These are phyloP conservation scores for Fopius arisanus DNA, from an alignment of 1,140 invertebrate genomes.

Conservation along the genomic window DNA sequence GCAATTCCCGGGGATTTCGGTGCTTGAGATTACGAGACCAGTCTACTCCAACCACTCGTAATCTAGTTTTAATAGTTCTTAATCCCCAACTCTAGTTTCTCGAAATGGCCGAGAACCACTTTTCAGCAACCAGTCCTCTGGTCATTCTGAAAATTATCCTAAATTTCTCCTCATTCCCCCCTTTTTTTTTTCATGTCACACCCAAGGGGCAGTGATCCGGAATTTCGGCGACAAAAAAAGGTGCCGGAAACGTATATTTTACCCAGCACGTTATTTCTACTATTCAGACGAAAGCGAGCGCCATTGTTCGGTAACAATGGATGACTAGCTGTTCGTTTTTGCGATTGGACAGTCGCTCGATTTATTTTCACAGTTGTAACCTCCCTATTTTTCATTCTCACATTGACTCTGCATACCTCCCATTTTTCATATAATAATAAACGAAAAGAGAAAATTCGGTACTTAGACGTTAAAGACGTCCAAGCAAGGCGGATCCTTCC, in stretches of 20 bases:
- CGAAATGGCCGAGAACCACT: background rate
- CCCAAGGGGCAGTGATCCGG: background rate
- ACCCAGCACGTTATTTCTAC: constrained; percentile 25
- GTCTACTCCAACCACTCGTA: constrained; percentile 35
- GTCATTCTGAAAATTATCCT: background rate
- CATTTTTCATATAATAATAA: background rate
- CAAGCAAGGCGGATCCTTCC: too few species aligned
- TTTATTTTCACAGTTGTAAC: background rate
- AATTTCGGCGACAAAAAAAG: constrained; percentile 17
- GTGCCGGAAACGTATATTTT: constrained; percentile 30
- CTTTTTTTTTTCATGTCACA: background rate
- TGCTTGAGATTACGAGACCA: background rate
- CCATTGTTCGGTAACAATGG: constrained; percentile 32
- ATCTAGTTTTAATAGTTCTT: constrained; percentile 54
- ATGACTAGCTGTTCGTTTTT: constrained; percentile 30
- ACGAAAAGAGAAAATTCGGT: background rate
- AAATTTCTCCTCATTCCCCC: background rate
- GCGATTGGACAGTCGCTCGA: constrained; percentile 20
- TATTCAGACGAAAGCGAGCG: background rate
- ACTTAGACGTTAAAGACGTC: too few species aligned
- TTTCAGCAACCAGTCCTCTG: background rate
- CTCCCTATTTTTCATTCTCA: constrained; percentile 12
- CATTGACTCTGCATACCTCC: background rate
- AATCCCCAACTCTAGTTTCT: constrained; percentile 41
- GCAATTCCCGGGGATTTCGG: background rate